Evolutionary conservation across 2,113 vertebrate species (phyloP), one percentile per base, ranked within the genome.

Genomic region (Eublepharis macularius): DNA sequence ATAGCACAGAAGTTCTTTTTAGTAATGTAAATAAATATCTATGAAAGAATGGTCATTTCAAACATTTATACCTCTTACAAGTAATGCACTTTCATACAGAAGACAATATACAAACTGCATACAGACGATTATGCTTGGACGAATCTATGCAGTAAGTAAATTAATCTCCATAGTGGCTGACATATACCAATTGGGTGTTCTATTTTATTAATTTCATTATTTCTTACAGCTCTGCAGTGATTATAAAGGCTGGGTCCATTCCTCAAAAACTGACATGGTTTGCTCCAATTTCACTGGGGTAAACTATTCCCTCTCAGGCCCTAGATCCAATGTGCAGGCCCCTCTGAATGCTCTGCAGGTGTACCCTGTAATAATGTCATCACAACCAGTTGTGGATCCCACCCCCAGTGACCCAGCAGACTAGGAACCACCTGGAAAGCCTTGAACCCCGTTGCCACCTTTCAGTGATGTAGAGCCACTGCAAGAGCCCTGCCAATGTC

Each of bases 1-100:
- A 36, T 82, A 43, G 76, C 43, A 21, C 5, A 66, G 39, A 36
- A 77, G 12, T 78, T 19, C 2, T 21, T 69, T 6, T 69, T 75
- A 63, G 79, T 26, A 49, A 73, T 2, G 72, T 32, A 76, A 89
- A 84, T 29, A 84, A 70, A 83, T 7, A 72, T 84, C 11, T 66
- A 2, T 17, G 26, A 24, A 32, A 87, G 83, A 69, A 21, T 34
- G 24, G 87, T 74, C 34, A 16, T 51, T 10, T 77, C 3, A 36
- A 1, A 5, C 84, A 78, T 78, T 88, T 1, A 0, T 74, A 32
- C 1, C 0, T 0, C 68, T 2, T 1, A 0, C 60, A 9, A 2
- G 9, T 63, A 63, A 63, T 9, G 60, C 60, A 63, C 24, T 63
- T 63, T 26, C 8, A 29, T 29, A 63, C 60, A 63, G 60, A 26